phyloP scores from a whole-genome alignment of 2,888 invertebrate species.

The Thumatha senex region DNA sequence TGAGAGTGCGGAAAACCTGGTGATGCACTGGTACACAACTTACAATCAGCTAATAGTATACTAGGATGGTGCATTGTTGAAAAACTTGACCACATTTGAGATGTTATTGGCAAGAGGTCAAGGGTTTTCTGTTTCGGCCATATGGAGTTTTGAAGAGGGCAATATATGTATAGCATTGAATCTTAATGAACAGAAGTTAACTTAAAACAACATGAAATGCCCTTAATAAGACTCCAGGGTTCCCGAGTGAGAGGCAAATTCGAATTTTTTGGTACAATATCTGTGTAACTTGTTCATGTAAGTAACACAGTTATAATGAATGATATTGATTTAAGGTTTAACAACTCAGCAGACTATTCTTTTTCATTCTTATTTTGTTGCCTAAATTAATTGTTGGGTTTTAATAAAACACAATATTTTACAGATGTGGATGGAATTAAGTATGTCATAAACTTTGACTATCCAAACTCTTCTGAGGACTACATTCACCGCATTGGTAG shows the following conservation, averaged over 20 bases:
- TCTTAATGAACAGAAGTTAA: constrained; percentile 35
- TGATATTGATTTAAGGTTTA: constrained; percentile 56
- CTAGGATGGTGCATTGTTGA: constrained; percentile 76
- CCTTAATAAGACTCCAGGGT: constrained; percentile 80
- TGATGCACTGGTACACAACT: constrained; percentile 69
- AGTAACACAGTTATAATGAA: constrained; percentile 58
- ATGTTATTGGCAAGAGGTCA: constrained; percentile 75
- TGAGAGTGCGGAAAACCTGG: constrained; percentile 82
- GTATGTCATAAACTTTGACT: constrained; percentile 98
- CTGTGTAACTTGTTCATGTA: constrained; percentile 80
- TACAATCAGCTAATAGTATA: constrained; percentile 35
- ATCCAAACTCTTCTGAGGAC: constrained; percentile 97
- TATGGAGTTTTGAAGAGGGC: constrained; percentile 79
- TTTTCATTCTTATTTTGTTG: constrained; percentile 17
- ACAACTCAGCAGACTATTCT: constrained; percentile 36
- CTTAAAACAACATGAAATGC: constrained; percentile 48
- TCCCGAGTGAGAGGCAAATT: constrained; percentile 81
- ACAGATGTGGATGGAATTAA: constrained; percentile 98
- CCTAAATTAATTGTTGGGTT: constrained; percentile 8
- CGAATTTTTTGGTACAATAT: constrained; percentile 61
- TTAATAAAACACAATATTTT: constrained; percentile 40
- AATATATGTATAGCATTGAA: constrained; percentile 41
- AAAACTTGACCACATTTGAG: constrained; percentile 80
- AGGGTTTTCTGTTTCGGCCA: constrained; percentile 83
- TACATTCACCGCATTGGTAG: constrained; percentile 98